phyloP scores from a whole-genome alignment of 2,888 invertebrate species.

The Dolichopus griseipennis region DNA sequence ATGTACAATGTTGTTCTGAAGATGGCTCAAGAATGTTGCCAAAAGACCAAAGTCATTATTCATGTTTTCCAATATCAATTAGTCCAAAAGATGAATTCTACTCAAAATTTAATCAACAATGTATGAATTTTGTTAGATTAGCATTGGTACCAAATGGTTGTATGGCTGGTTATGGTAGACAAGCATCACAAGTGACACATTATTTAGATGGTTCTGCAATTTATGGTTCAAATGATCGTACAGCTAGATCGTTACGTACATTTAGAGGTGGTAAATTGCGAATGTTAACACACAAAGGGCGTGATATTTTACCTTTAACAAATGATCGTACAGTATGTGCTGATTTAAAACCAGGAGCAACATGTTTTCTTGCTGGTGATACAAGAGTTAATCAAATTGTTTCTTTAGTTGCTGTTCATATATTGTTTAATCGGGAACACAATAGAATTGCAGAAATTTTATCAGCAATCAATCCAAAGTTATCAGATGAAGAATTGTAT shows the following conservation, averaged over 20 bases:
- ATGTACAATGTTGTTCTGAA: conserved; percentile 60
- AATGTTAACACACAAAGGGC: conserved; percentile 56
- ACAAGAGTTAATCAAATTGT: conserved; percentile 69
- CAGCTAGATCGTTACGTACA: conserved; percentile 50
- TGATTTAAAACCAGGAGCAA: conserved; percentile 30
- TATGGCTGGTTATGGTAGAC: conserved; percentile 59
- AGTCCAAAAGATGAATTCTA: conserved; percentile 55
- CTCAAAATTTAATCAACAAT: conserved; percentile 49
- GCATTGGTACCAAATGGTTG: conserved; percentile 62
- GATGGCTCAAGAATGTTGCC: conserved; percentile 50
- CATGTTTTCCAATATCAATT: conserved; percentile 58
- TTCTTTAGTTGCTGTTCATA: conserved; percentile 63
- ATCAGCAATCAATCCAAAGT: conserved; percentile 58
- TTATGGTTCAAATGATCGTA: conserved; percentile 59
- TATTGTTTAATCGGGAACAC: conserved; percentile 69
- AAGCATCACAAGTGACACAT: conserved; percentile 58
- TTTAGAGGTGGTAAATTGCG: conserved; percentile 54
- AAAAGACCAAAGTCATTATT: conserved; percentile 51
- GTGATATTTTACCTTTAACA: conserved; percentile 57
- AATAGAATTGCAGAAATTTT: conserved; percentile 63
- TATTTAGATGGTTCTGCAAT: conserved; percentile 64
- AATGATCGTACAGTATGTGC: conserved; percentile 55
- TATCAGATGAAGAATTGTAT: conserved; percentile 64
- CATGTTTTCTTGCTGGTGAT: conserved; percentile 48
- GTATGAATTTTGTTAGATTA: conserved; percentile 65